Evolutionary conservation across 2,888 invertebrate species (phyloP), one percentile per base, ranked within the genome.

Genomic region (Lobophora halterata): DNA sequence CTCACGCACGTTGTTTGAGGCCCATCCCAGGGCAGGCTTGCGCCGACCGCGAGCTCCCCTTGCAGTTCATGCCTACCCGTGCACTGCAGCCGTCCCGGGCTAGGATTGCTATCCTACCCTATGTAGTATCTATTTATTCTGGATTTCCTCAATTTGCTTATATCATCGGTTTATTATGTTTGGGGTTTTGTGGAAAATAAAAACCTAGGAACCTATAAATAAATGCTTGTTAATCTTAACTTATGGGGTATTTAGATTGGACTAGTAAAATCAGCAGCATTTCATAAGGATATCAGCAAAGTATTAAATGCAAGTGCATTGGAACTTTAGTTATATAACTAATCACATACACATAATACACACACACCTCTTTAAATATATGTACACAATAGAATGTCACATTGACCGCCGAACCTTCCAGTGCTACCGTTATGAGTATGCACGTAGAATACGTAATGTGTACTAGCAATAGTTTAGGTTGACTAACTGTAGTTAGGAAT

Each of bases 401-500:
- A 31, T 32, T 42, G 36, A 37, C 43, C 39, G 41, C 38, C 36
- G 31, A 41, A 47, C 44, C 21, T 46, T 50, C 46, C 36, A 49
- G 38, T 42, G 39, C 25, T 41, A 52, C 56, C 52, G 56, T 57
- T 57, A 55, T 26, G 7, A 16, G 19, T 8, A 31, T 42, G 46
- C 27, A 20, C 19, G 28, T 18, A 18, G 54, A 46, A 56, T 56
- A 49, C 44, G 18, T 45, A 55, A 55, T 46, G 42, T 19, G n/a
- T n/a, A 21, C 29, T 11, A 45, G 39, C 35, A 31, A 49, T 49
- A 49, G 55, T 52, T 41, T 40, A 34, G 53, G 53, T 46, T 52
- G 29, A 23, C 24, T 55, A 55, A 55, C 55, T 49, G 55, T 51
- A 34, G 40, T 28, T 29, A 11, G 46, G 34, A 49, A 48, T 52